Base-by-base conservation (phyloP, 2,113 vertebrate genomes). In the Macaca mulatta region DNA sequence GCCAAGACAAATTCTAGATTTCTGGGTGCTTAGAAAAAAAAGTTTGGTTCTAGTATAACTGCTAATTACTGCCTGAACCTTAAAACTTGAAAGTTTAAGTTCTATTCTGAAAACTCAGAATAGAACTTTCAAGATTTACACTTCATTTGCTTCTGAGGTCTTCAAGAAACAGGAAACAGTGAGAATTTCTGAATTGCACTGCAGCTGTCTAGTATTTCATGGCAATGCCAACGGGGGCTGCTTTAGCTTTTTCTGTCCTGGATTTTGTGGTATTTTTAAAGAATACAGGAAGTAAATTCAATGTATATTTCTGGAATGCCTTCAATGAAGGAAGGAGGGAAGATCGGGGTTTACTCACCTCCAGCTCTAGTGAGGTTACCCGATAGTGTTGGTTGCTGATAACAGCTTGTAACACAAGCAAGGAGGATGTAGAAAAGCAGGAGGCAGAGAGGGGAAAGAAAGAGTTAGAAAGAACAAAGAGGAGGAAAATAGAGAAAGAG, bases 1-100 rank as follows among this genome's bases (percentile, higher is more conserved):
- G 70, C 85, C 94, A 93, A 92, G 43, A 50, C 57, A 92, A 92
- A 89, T 70, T 85, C 70, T 86, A 93, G 20, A 57, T 92, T 87
- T 89, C 85, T 91, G 30, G 27, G n/a, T 52, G 40, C 70, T 91
- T 67, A 72, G 38, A 35, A 38, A 50, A 40, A 67, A 85, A 52
- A n/a, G 64, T 81, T 78, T 48, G 0, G 82, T 83, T 90, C 20
- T 22, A 96, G 30, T 48, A 70, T 84, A 88, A 67, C 38, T 48
- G 23, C 59, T 38, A 57, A 25, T 40, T 89, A 89, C 11, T 32
- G 17, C n/a, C 45, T 82, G 78, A 92, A 78, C 74, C 40, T 96
- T 88, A 52, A 90, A 86, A 94, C n/a, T 30, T 90, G n/a, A n/a
- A n/a, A n/a, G n/a, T n/a, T n/a, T n/a, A n/a, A n/a, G n/a, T n/a